Conservation (phyloP, 2,888 invertebrate genomes). For the Congeria kusceri region DNA sequence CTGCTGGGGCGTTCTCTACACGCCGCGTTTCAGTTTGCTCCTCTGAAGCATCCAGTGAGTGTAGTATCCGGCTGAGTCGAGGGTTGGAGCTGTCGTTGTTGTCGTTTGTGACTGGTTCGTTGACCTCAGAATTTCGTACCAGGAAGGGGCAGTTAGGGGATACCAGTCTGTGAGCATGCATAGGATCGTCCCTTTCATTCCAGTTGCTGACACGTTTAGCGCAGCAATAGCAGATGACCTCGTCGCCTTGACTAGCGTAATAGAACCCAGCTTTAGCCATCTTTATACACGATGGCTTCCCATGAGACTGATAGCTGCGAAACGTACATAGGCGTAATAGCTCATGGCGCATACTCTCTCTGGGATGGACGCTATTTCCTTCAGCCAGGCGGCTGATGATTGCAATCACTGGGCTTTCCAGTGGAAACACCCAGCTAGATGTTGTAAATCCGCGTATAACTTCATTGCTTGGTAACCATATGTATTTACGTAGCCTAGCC, state of each 20-base stretch:
- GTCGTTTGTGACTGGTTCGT: slow-evolving; percentile 15
- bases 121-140: slow-evolving; percentile 17
- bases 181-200: slow-evolving; percentile 27
- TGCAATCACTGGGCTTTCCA: background rate
- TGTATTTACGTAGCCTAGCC: too few species aligned
- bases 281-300: slow-evolving; percentile 28
- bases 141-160: slow-evolving; percentile 28
- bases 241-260: slow-evolving; percentile 30
- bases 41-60: too few species aligned
- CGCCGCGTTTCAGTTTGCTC: too few species aligned
- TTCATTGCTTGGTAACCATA: too few species aligned
- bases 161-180: slow-evolving; percentile 21
- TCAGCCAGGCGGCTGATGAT: slow-evolving; percentile 27
- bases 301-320: slow-evolving; percentile 18
- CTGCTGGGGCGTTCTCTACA: too few species aligned
- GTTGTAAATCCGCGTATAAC: too few species aligned
- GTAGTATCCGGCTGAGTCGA: too few species aligned
- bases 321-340: slow-evolving; percentile 33
- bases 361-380: slow-evolving; percentile 19
- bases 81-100: too few species aligned
- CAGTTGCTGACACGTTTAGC: slow-evolving; percentile 22
- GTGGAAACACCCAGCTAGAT: too few species aligned
- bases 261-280: slow-evolving; percentile 33
- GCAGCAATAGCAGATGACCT: slow-evolving; percentile 43
- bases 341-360: slow-evolving; percentile 31